A percentile compares a stretch with the other conserved stretches of the same genome.
These are phyloP conservation scores for Catocala sponsa DNA, from an alignment of 2,888 invertebrate species.

Conservation along the genomic window DNA sequence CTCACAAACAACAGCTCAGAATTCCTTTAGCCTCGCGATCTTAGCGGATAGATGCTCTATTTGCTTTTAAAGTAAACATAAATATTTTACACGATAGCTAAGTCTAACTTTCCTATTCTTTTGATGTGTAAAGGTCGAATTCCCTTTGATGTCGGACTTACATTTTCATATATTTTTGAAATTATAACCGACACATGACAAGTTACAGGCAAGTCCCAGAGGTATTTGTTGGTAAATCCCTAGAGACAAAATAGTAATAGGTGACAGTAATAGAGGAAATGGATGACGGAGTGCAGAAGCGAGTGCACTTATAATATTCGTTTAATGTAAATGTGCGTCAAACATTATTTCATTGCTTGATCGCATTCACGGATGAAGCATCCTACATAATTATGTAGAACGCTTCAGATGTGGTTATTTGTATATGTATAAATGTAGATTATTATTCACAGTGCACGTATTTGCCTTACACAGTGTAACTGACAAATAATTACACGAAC, in stretches of 20 bases:
- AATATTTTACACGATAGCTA: slow-evolving; percentile 7
- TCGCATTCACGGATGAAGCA: no score
- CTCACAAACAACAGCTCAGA: no score
- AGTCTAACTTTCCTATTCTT: slow-evolving; percentile 8
- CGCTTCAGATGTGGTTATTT: no score
- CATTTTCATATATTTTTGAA: slow-evolving; percentile 44
- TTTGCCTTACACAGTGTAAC: no score
- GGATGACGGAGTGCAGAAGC: slow-evolving; percentile 36
- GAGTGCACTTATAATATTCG: slow-evolving; percentile 6
- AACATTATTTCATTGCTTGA: no score
- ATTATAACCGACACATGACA: slow-evolving; percentile 23
- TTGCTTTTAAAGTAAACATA: not conserved
- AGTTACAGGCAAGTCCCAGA: slow-evolving; percentile 16
- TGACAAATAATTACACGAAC: no score
- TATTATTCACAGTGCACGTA: no score
- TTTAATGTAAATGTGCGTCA: slow-evolving; percentile 29
- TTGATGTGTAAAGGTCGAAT: slow-evolving; percentile 1
- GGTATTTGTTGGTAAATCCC: slow-evolving; percentile 55
- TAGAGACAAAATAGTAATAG: slow-evolving; percentile 59
- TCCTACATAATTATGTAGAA: no score
- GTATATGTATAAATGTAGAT: no score
- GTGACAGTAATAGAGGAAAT: slow-evolving; percentile 70
- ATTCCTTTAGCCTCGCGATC: no score
- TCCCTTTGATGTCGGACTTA: slow-evolving; percentile 32
- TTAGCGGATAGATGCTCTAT: not conserved